Base-by-base conservation (phyloP, 2,113 vertebrate species). In the Xyrauchen texanus region DNA sequence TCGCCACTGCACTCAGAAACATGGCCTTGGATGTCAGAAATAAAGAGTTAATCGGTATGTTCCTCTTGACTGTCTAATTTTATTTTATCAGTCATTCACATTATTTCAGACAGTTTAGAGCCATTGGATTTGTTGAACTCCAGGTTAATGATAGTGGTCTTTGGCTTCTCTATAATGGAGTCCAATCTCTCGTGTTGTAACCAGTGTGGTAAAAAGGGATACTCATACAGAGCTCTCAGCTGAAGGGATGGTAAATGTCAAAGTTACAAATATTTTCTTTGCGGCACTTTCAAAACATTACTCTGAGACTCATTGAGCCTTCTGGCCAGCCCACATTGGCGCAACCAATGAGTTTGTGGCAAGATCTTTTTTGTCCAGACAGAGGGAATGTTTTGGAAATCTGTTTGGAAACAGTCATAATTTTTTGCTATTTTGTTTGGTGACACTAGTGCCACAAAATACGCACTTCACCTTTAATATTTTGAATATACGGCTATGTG, bases 11-110 rank as follows among this genome's bases (percentile, higher is more conserved):
- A 9, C 94, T 99, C 88, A 93, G 98, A 86, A 99, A 99, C 89
- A 99, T 99, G 98, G 98, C 98, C 85, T 91, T 99, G 93, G 98
- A 99, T 86, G 94, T 99, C 89, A 94, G 98, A 90, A 99, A 99
- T 89, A 99, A 99, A 89, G 98, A 99, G 81, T 90, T 99, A 85
- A 99, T 99, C 8, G 98, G 98, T 99, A 94, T 57, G 96, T 93
- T 9, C 9, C 68, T 75, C 51, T 21, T 15, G 8, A 49, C 0
- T 8, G 15, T 10, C n/a, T n/a, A n/a, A n/a, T n/a, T 45, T 49
- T 1, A 45, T 61, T 10, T 55, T 12, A 45, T 6, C 55, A 6
- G 47, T 49, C 21, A 34, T 34, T 76, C n/a, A 45, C 9, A 13
- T 62, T 68, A 45, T 60, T 68, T 78, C 10, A 9, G 42, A 68